Evolutionary conservation across 2,113 vertebrate species (phyloP).

Genomic region (Sceloporus tristichus): DNA sequence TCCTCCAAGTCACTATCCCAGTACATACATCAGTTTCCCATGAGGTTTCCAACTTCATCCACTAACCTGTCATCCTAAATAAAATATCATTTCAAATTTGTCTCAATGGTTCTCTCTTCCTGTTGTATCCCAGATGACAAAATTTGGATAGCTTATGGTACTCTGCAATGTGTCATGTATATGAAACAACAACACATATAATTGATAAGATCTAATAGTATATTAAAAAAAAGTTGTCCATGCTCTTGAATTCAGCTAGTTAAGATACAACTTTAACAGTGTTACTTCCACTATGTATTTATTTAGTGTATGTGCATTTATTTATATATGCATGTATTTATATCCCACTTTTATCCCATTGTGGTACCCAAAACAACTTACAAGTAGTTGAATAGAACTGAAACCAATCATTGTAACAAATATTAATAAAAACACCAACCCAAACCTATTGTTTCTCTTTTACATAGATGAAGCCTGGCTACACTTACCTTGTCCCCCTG

Average conservation of each 20-base stretch:
- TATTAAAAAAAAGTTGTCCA: not conserved
- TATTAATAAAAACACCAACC: not conserved
- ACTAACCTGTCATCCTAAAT: not conserved
- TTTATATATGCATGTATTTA: too few species aligned
- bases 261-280: not conserved
- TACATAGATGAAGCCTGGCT: not conserved
- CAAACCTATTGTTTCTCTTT: not conserved
- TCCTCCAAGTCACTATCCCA: not conserved
- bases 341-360: too few species aligned
- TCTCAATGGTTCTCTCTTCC: not conserved
- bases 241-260: not conserved
- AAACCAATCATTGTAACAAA: not conserved
- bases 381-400: too few species aligned
- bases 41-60: not conserved
- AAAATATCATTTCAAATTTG: not conserved
- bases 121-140: not conserved
- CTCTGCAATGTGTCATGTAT: not conserved
- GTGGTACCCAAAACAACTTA: too few species aligned
- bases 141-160: not conserved
- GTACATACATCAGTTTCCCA: not conserved
- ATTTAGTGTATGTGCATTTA: too few species aligned
- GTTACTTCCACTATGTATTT: not conserved
- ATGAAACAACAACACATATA: not conserved
- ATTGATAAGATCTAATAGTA: not conserved
- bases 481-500: too few species aligned